Conservation (phyloP, 2,113 vertebrate species). For the Psittacus erithacus region DNA sequence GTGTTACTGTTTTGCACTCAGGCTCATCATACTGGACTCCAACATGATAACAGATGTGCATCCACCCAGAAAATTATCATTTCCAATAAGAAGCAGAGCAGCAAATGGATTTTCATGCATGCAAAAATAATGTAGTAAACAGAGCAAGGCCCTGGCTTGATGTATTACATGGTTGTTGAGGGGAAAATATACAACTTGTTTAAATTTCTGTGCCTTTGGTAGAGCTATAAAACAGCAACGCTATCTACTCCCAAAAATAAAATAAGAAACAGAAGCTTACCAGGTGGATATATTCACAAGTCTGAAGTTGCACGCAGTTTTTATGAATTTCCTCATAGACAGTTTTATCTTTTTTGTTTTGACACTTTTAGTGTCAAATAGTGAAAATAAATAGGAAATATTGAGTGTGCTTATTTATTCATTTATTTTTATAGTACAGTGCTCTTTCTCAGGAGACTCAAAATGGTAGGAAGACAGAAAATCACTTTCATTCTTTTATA, state of each 20-base stretch:
- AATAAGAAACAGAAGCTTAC: constrained; percentile 13
- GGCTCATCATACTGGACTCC: constrained; percentile 43
- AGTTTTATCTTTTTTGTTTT: neutral
- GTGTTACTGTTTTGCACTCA: neutral
- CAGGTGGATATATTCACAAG: constrained; percentile 34
- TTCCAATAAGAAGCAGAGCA: constrained; percentile 63
- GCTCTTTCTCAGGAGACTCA: neutral
- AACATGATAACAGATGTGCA: constrained; percentile 54
- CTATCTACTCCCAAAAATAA: constrained; percentile 14
- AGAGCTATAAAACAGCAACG: neutral
- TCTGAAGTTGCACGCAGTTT: neutral
- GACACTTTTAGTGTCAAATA: neutral
- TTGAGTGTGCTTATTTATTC: neutral
- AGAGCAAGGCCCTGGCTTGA: constrained; percentile 42
- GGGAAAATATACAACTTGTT: constrained; percentile 30
- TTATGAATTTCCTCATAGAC: neutral
- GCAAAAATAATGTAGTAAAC: constrained; percentile 60
- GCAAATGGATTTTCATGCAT: constrained; percentile 61
- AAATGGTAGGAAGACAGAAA: neutral
- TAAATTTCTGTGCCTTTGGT: constrained; percentile 32
- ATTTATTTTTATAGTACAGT: neutral
- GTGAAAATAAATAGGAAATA: neutral
- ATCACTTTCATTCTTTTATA: neutral
- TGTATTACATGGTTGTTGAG: constrained; percentile 22
- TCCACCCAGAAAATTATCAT: constrained; percentile 62